These are phyloP conservation scores for Microtus oregoni DNA, from an alignment of 2,113 vertebrate species.

Conservation along the genomic window DNA sequence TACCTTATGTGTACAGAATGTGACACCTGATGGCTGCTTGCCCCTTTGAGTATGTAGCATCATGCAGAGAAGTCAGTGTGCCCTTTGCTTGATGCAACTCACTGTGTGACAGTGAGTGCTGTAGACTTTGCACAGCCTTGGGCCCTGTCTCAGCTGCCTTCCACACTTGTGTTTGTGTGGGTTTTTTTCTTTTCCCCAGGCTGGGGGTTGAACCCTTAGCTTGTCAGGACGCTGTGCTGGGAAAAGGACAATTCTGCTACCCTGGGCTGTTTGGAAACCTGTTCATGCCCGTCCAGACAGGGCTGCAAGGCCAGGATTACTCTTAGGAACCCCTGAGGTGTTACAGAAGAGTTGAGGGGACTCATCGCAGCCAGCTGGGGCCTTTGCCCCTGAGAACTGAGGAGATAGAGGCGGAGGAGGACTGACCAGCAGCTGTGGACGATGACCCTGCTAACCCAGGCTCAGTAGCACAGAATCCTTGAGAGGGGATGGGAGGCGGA, in stretches of 20 bases:
- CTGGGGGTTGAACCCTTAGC: background rate
- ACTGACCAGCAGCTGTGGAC: background rate
- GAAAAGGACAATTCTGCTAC: background rate
- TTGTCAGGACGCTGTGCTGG: background rate
- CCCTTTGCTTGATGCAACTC: background rate
- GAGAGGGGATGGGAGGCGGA: background rate
- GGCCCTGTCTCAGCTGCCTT: slow-evolving; percentile 9
- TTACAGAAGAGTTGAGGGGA: background rate
- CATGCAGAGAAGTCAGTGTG: background rate
- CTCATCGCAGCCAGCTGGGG: background rate
- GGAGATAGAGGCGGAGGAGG: background rate
- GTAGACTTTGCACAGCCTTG: background rate
- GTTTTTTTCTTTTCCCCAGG: background rate
- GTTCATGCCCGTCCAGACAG: background rate
- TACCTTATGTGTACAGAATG: background rate
- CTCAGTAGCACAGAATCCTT: background rate
- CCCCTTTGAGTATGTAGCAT: background rate
- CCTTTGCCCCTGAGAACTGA: background rate
- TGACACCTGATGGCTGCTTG: background rate
- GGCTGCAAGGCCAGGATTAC: background rate
- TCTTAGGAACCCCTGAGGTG: background rate
- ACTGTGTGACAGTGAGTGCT: background rate
- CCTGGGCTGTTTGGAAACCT: slow-evolving; percentile 29
- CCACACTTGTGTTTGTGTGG: background rate
- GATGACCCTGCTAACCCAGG: background rate